A percentile compares a stretch with the other conserved stretches of the same genome.
Evolutionary conservation across 2,113 vertebrate genomes (phyloP).

Genomic region (Sitta europaea): DNA sequence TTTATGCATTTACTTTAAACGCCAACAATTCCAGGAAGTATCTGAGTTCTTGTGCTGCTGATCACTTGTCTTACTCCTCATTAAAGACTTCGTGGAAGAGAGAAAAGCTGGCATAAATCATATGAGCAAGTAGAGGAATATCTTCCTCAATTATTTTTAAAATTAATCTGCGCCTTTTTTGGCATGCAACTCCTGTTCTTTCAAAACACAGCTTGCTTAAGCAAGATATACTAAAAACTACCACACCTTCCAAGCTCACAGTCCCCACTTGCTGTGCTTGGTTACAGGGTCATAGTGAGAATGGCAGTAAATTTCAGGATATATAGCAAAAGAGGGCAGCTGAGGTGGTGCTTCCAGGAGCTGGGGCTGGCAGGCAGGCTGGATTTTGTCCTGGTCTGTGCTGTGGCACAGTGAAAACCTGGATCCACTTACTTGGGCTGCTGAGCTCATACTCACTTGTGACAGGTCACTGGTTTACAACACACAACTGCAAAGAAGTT

Average conservation of each 20-base stretch:
- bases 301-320: neutral
- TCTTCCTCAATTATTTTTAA: neutral
- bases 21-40: neutral
- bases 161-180: neutral
- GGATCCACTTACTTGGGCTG: neutral
- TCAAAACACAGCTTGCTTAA: neutral
- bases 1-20: slow-evolving; percentile 30
- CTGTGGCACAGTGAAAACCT: neutral
- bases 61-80: neutral
- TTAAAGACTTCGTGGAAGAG: neutral
- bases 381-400: neutral
- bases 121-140: neutral
- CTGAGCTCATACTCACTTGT: neutral
- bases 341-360: neutral
- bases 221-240: neutral
- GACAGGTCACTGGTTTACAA: neutral
- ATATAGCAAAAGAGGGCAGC: neutral
- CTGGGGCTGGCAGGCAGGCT: neutral
- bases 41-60: neutral
- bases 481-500: neutral
- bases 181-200: neutral
- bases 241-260: neutral
- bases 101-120: neutral
- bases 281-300: neutral
- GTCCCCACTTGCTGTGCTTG: neutral